Conservation (phyloP, 1,140 invertebrate species). For the Ganaspis sp. region DNA sequence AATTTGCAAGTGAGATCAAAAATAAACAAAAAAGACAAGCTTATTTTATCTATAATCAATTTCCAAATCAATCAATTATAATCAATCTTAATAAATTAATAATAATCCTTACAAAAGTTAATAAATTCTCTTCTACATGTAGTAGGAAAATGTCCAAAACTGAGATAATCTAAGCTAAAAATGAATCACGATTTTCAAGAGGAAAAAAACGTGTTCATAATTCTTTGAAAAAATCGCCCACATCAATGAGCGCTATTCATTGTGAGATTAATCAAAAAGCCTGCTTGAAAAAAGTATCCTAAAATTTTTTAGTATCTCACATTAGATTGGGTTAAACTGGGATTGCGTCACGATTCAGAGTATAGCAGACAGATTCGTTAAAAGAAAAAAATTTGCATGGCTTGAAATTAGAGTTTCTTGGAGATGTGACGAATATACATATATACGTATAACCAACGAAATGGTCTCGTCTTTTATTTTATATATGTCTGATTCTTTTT, state of each 20-base stretch:
- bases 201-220: background rate
- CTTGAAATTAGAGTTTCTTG: constrained; percentile 7
- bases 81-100: no score
- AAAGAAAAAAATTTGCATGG: background rate
- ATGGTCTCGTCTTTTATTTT: background rate
- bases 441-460: background rate
- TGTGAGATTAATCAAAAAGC: background rate
- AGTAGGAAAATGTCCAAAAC: no score
- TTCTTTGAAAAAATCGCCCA: background rate
- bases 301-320: background rate
- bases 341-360: constrained; percentile 17
- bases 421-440: constrained; percentile 7
- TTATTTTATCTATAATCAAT: no score
- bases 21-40: background rate
- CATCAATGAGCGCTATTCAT: constrained; percentile 17
- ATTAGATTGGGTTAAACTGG: background rate
- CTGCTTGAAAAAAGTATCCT: background rate
- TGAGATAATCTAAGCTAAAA: no score
- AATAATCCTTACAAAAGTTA: no score
- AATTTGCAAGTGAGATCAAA: background rate
- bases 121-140: no score
- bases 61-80: no score
- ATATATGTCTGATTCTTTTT: background rate
- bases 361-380: background rate
- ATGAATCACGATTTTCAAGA: background rate